Conservation (phyloP, 1,140 invertebrate species). For the Drosophila leontia region DNA sequence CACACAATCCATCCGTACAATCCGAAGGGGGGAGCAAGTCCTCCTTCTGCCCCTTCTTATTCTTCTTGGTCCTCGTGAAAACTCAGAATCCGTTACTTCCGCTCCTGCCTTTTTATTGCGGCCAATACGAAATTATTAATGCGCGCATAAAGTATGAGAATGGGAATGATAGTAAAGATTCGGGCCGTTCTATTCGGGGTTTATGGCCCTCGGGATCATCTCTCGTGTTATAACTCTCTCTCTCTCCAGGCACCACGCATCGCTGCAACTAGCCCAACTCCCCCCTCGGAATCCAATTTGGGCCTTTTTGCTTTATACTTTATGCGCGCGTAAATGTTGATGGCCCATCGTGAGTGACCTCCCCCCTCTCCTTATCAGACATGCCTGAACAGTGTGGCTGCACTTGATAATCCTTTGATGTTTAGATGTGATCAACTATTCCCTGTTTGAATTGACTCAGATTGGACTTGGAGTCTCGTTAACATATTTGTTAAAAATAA, state of each 20-base stretch:
- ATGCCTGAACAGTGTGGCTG: not conserved
- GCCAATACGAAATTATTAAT: slow-evolving; percentile 79
- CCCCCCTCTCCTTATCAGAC: no score
- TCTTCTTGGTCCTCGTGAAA: not conserved
- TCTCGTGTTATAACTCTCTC: slow-evolving; percentile 5
- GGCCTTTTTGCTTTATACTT: slow-evolving; percentile 15
- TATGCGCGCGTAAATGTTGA: slow-evolving; percentile 41
- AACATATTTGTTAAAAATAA: no score
- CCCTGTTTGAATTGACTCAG: not conserved
- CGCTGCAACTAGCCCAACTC: not conserved
- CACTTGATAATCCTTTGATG: slow-evolving; percentile 1
- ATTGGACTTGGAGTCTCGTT: not conserved
- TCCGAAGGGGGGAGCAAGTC: not conserved
- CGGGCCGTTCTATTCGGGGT: slow-evolving; percentile 48
- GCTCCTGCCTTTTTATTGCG: slow-evolving; percentile 56
- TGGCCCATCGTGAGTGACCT: slow-evolving; percentile 12
- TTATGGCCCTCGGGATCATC: slow-evolving; percentile 44
- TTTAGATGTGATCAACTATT: not conserved
- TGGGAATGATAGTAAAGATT: slow-evolving; percentile 47
- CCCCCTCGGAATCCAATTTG: slow-evolving; percentile 30
- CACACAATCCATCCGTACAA: not conserved
- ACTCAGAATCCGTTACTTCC: not conserved
- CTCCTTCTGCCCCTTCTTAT: not conserved
- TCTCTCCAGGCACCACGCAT: not conserved
- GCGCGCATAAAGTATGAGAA: slow-evolving; percentile 41